Conservation (phyloP, 2,797 vertebrate genomes). For the Sebastolobus altivelis region DNA sequence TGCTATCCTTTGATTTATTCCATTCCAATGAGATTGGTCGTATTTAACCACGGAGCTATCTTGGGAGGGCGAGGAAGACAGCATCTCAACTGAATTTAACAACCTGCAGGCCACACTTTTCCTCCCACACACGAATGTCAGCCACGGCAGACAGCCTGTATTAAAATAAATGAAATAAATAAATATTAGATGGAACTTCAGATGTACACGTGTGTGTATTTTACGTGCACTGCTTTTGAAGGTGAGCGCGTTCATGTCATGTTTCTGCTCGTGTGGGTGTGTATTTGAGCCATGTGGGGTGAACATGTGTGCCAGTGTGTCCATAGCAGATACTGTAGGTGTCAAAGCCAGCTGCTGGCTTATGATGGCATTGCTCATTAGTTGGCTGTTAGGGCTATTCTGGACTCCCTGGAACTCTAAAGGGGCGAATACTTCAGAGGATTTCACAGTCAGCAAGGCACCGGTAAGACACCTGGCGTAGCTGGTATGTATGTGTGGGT, state of each 20-base stretch:
- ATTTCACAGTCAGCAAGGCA: slow-evolving; percentile 46
- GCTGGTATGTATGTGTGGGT: background rate
- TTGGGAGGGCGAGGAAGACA: slow-evolving; percentile 15
- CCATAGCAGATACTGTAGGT: slow-evolving; percentile 43
- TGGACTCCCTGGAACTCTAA: slow-evolving; percentile 59
- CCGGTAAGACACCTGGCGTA: slow-evolving; percentile 27
- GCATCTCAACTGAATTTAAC: slow-evolving; percentile 29
- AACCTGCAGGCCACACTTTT: slow-evolving; percentile 30
- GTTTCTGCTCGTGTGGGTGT: background rate
- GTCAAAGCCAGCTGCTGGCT: slow-evolving; percentile 67
- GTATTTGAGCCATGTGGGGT: background rate
- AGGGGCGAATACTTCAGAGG: slow-evolving; percentile 46
- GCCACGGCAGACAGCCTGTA: slow-evolving; percentile 31
- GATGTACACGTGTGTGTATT: slow-evolving; percentile 22
- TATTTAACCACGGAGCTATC: slow-evolving; percentile 30
- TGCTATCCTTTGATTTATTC: slow-evolving; percentile 26
- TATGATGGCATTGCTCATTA: slow-evolving; percentile 73
- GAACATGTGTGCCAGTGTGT: slow-evolving; percentile 6
- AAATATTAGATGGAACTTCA: slow-evolving; percentile 51
- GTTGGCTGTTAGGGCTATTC: slow-evolving; percentile 60
- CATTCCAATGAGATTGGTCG: slow-evolving; percentile 8
- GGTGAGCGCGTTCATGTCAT: background rate
- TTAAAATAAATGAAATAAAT: slow-evolving; percentile 60
- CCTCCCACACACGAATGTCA: slow-evolving; percentile 38
- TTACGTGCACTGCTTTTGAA: background rate